Evolutionary conservation across 2,797 vertebrate genomes (phyloP), one percentile per base, ranked within the genome.

Genomic region (Acanthiza pusilla): DNA sequence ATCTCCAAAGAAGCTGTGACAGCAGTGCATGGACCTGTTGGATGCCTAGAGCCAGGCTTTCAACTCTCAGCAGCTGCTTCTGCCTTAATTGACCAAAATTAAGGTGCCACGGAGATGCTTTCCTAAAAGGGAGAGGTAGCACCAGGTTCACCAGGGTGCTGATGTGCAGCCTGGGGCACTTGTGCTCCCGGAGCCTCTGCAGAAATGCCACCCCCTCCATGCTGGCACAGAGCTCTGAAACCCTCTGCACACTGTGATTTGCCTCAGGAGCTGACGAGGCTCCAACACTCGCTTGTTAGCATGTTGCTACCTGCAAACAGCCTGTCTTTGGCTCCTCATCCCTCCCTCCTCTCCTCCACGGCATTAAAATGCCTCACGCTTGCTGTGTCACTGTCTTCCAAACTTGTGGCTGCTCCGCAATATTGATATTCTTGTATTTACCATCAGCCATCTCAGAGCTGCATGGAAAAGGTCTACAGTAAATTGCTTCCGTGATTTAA

Each of bases 381-480:
- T 38, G 57, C 70, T 74, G 71, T 34, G 10, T 87, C 92, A 65
- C 86, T 71, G 74, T 74, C 73, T 78, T 83, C 74, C 74, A 88
- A 81, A 55, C 36, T 70, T 16, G 48, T 11, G 66, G 43, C 47
- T 0, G 6, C 70, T 50, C 47, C 0, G 1, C 60, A 67, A 43
- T 90, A 76, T 63, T 65, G 82, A 88, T 84, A 86, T 66, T 62
- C 78, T 66, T 61, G 8, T 78, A 81, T 86, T 94, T 88, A 95
- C 66, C 7, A 8, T 45, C 71, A 84, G 50, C 36, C 30, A 32
- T 42, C 65, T 89, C 34, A 2, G 65, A 57, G 81, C 42, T 77
- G 70, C 0, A 0, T 73, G 89, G 42, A 66, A 90, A 1, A 9
- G 34, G 55, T 25, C 82, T 50, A 66, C 58, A 78, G 66, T 60